A percentile compares a stretch with the other conserved stretches of the same genome.
These are phyloP conservation scores for Prenolepis imparis DNA, from an alignment of 2,888 invertebrate species.

Conservation along the genomic window DNA sequence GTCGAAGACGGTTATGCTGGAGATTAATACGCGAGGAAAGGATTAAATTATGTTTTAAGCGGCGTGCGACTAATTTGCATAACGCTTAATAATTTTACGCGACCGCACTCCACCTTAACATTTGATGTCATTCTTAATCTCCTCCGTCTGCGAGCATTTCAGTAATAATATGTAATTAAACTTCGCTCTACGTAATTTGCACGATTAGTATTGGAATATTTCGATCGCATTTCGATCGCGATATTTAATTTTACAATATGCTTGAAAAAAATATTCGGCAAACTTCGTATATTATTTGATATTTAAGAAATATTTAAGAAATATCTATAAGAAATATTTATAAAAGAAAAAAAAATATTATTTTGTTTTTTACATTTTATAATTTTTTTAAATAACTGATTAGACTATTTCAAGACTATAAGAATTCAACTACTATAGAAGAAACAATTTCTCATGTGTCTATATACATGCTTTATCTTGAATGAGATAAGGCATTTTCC, in stretches of 20 bases:
- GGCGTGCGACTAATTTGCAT: conserved; percentile 70
- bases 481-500: background rate
- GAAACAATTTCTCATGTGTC: background rate
- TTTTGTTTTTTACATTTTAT: background rate
- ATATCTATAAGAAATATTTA: background rate
- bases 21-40: conserved; percentile 71
- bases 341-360: background rate
- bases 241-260: conserved; percentile 4
- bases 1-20: conserved; percentile 68
- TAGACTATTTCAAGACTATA: background rate
- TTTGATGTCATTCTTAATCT: conserved; percentile 57
- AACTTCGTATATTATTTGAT: background rate
- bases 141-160: conserved; percentile 33
- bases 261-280: background rate
- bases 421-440: background rate
- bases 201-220: conserved; percentile 29
- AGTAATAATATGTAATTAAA: conserved; percentile 47
- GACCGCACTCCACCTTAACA: conserved; percentile 39
- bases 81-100: conserved; percentile 72
- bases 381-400: background rate
- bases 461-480: background rate
- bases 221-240: conserved; percentile 20
- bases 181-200: conserved; percentile 33
- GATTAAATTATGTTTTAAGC: conserved; percentile 74
- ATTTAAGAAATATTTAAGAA: background rate